Evolutionary conservation across 2,113 vertebrate species (phyloP), one percentile per base, ranked within the genome.

Genomic region (Salvelinus alpinus): DNA sequence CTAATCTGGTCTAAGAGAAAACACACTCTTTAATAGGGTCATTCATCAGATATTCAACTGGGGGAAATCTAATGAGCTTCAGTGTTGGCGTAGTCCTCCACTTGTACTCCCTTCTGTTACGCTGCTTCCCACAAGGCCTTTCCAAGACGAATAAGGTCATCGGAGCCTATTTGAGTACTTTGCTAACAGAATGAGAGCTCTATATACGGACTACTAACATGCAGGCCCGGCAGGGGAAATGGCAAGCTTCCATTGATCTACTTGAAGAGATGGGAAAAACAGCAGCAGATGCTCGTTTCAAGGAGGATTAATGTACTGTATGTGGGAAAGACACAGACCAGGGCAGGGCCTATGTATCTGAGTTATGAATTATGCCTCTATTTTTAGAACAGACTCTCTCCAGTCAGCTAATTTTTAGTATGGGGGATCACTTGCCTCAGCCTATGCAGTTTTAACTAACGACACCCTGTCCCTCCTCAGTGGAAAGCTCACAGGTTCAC

Each of bases 401-500:
- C 14, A 78, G 70, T 44, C n/a, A 0, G 75, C 38, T 87, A 75
- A 77, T 85, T 82, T 78, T 88, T 87, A 80, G 70, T 67, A 73
- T 18, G 3, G 16, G 51, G 51, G 74, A 82, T 82, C 80, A 71
- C 72, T 82, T 71, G 68, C 64, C 71, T 65, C n/a, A 3, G 51
- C 4, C 64, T 65, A 69, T 7, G 64, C 47, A 47, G 27, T 66
- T 68, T 76, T 69, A 73, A 70, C 25, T 75, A 82, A 87, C 82
- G 86, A 82, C 78, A 76, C 72, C 72, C 74, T 34, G 22, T 78
- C 84, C 84, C 81, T 89, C 82, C 82, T 80, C 77, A 34, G 62
- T 14, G 51, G 81, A 80, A 82, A 79, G 82, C 84, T 75, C 79
- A 24, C 88, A 86, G 81, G 78, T 66, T 74, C 85, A 80, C 84